phyloP scores from a whole-genome alignment of 2,797 vertebrate species.

The Cyclopterus lumpus region DNA sequence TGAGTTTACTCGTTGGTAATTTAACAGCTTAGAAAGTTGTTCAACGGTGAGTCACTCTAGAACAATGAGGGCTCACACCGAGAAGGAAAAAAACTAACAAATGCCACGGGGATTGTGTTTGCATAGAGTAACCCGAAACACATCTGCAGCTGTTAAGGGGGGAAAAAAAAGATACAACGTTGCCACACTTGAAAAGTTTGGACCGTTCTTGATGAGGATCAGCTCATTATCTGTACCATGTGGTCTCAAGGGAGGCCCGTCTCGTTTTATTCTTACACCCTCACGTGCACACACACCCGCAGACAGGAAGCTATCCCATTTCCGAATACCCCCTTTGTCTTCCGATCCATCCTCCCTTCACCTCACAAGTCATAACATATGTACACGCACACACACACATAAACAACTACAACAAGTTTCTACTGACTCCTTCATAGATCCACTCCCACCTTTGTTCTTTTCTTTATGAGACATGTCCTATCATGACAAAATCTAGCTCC shows the following conservation, averaged over 20 bases:
- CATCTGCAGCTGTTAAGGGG: slow-evolving; percentile 17
- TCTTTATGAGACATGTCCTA: neutral
- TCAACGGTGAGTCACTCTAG: neutral
- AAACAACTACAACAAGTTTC: slow-evolving; percentile 6
- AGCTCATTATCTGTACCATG: slow-evolving; percentile 65
- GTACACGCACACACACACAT: neutral
- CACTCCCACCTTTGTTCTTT: neutral
- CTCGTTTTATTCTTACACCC: slow-evolving; percentile 59
- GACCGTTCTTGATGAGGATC: slow-evolving; percentile 34
- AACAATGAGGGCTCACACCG: neutral
- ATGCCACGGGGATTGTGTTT: neutral
- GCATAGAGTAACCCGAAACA: neutral
- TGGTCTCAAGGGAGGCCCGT: slow-evolving; percentile 49
- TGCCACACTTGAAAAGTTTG: slow-evolving; percentile 28
- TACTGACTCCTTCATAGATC: neutral
- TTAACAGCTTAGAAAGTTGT: slow-evolving; percentile 3
- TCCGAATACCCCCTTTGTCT: slow-evolving; percentile 40
- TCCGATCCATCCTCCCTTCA: slow-evolving; percentile 29
- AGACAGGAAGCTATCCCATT: slow-evolving; percentile 60
- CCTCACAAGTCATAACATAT: neutral
- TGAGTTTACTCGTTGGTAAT: neutral
- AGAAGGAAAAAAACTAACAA: neutral
- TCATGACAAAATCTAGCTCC: neutral
- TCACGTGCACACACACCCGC: slow-evolving; percentile 33
- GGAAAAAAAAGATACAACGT: neutral